Base-by-base conservation (phyloP, 1,140 invertebrate genomes). In the Thalassaphorura encarpata region DNA sequence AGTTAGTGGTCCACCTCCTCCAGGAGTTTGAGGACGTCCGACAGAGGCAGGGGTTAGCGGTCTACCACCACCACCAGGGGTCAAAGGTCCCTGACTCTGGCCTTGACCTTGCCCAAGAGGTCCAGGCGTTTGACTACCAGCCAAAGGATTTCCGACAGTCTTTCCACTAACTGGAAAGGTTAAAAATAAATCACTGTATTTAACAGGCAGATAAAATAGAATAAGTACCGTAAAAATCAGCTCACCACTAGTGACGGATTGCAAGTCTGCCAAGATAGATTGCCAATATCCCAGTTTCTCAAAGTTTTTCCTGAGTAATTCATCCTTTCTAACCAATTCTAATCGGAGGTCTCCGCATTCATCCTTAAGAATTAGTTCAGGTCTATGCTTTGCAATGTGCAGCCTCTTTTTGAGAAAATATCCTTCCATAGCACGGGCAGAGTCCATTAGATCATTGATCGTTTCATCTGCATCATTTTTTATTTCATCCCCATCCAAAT, bases 341-440 rank as follows among this genome's bases (percentile, higher is more conserved):
- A 80, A 73, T 66, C 82, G 81, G 16, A 95, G 72, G 67, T 95
- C 90, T 56, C 78, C 80, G 64, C 89, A 89, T 68, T 94, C 90
- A 76, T 97, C 91, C 73, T 89, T 89, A 1, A 95, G 78, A 54
- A 92, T 78, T 63, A 93, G 78, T 71, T 95, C 90, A 0, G 91
- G 91, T 70, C 94, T 94, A 48, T 93, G 75, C 0, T 84, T 85
- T 2, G 90, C 93, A 2, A 96, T 72, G 0, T 94, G 73, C 68
- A 95, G 86, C 67, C 90, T 75, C 71, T 94, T 93, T 69, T 93
- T 89, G 1, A 97, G 70, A 68, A 97, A 97, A 70, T 91, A 94
- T 1, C 86, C 86, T 72, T 97, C 91, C 81, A 94, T 88, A 73
- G 92, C 87, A 27, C 89, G 76, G 1, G 89, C 90, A 28, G 89